Percentiles rank a stretch among this genome's conserved stretches.
phyloP scores from a whole-genome alignment of 2,113 vertebrate genomes.

The Aleadryas rufinucha region DNA sequence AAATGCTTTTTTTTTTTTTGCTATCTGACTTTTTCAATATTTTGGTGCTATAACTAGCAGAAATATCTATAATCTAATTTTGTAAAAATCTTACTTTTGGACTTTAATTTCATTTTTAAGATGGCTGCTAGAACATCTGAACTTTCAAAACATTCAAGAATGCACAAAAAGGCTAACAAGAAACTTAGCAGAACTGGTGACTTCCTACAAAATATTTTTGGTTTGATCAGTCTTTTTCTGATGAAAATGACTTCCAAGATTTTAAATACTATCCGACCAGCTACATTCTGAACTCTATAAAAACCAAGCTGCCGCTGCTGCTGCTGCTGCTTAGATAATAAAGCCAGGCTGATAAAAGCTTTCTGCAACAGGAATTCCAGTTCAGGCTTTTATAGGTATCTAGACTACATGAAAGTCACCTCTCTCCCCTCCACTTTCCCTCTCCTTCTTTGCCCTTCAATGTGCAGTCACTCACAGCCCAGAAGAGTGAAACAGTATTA shows the following conservation, averaged over 20 bases:
- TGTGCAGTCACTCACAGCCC: background rate
- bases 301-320: background rate
- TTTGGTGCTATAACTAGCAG: background rate
- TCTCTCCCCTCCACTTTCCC: background rate
- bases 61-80: background rate
- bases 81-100: background rate
- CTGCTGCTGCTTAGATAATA: background rate
- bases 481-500: background rate
- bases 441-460: background rate
- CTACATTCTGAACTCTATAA: background rate
- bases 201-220: background rate
- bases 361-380: background rate
- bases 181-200: background rate
- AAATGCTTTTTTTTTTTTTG: background rate
- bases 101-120: background rate
- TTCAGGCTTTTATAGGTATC: background rate
- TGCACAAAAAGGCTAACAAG: background rate
- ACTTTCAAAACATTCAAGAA: background rate
- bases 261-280: background rate
- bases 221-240: background rate
- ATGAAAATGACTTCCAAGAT: background rate
- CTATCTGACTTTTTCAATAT: background rate
- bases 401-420: background rate
- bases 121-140: background rate
- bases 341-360: background rate